Evolutionary conservation across 1,140 invertebrate genomes (phyloP), one percentile per base, ranked within the genome.

Genomic region (Anastatus disparis): DNA sequence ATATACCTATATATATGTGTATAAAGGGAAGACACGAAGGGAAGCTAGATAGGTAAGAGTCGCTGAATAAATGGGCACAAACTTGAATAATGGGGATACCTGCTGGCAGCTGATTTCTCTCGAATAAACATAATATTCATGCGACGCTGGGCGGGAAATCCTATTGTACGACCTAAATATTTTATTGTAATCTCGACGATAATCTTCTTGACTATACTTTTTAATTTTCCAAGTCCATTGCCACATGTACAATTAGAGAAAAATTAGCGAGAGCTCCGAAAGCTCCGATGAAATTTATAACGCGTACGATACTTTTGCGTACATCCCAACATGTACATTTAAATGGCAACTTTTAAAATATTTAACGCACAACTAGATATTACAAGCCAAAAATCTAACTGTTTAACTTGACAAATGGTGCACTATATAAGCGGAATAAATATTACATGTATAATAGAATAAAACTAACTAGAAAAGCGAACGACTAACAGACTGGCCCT

Each of bases 61-160:
- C 27, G 52, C 31, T 15, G 24, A 40, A 42, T n/a, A 35, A 40
- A 26, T 3, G 26, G 35, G 4, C n/a, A 15, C 29, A 40, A 27
- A 13, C 22, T 38, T n/a, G 17, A 24, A 53, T 26, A 50, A 66
- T 40, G 64, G n/a, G n/a, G 27, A 66, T 66, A 66, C 52, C 40
- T 66, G 64, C 26, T 29, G 17, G 27, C 40, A 22, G 20, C 31
- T 56, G n/a, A n/a, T n/a, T 40, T 24, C 40, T 66, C 52, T 7
- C 26, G 52, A 24, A 31, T 35, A 55, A 44, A 66, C 63, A 66
- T 66, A 55, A 55, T 66, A 55, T 31, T 44, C 10, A n/a, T 53
- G 0, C 24, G n/a, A 38, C 10, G 15, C 12, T 1, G 35, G 35
- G 24, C 50, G 22, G 38, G 17, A 52, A 22, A 58, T 15, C 8